Percentiles rank a stretch among this genome's conserved stretches.
Conservation (phyloP, 2,113 vertebrate species). For the Dinomys branickii region DNA sequence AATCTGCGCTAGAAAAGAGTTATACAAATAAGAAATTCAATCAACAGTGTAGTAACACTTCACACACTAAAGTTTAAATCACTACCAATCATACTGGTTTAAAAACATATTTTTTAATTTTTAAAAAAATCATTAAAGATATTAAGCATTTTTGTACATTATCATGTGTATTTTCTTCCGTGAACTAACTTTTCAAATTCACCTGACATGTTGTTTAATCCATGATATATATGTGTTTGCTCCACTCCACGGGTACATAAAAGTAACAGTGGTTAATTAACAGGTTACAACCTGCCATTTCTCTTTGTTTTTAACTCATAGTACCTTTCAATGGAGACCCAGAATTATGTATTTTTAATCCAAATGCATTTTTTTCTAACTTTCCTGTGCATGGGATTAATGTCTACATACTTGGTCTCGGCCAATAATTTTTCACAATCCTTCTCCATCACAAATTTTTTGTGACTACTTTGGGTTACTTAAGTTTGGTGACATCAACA, state of each 20-base stretch:
- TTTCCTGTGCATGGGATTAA: not conserved
- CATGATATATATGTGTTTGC: not conserved
- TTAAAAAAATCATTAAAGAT: not conserved
- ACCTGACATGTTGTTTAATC: not conserved
- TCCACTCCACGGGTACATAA: not conserved
- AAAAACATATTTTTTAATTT: not conserved
- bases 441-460: not conserved
- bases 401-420: not conserved
- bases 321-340: not conserved
- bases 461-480: not conserved
- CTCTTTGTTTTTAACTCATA: constrained; percentile 26
- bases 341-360: not conserved
- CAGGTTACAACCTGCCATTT: not conserved
- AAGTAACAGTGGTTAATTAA: not conserved
- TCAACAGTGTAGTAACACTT: not conserved
- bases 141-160: not conserved
- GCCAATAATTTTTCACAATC: not conserved
- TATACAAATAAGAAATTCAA: not conserved
- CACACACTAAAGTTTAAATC: not conserved
- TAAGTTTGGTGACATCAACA: not conserved
- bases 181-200: not conserved
- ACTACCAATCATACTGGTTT: not conserved
- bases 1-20: not conserved
- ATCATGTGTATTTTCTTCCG: not conserved
- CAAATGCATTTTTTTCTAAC: not conserved